Evolutionary conservation across 2,888 invertebrate genomes (phyloP).

Genomic region (Lasioglossum zephyrum): DNA sequence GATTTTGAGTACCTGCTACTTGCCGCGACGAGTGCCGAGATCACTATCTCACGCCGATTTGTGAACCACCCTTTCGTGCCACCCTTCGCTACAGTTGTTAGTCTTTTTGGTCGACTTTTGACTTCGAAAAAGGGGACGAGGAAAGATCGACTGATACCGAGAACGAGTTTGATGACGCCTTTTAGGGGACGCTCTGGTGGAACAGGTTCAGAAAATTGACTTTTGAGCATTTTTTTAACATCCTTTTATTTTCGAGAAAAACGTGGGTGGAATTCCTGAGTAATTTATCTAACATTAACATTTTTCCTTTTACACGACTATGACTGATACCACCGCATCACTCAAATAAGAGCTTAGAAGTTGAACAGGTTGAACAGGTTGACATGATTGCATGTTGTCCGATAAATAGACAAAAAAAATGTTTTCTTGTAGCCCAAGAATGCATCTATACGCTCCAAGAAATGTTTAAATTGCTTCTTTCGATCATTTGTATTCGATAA

Average conservation of each 20-base stretch:
- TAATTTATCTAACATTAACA: neutral
- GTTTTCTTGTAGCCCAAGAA: neutral
- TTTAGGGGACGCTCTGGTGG: neutral
- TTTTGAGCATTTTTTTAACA: neutral
- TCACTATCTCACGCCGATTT: constrained; percentile 60
- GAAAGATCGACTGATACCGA: neutral
- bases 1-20: constrained; percentile 72
- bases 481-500: neutral
- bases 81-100: constrained; percentile 4
- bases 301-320: neutral
- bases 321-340: neutral
- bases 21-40: constrained; percentile 54
- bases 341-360: neutral
- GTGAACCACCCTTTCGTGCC: constrained; percentile 46
- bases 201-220: neutral
- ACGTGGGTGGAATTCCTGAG: neutral
- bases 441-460: neutral
- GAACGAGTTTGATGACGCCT: neutral
- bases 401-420: neutral
- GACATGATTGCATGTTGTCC: neutral
- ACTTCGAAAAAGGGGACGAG: neutral
- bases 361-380: constrained; percentile 1
- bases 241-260: neutral
- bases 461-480: neutral
- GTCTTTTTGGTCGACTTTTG: constrained; percentile 15